Evolutionary conservation across 1,140 invertebrate genomes (phyloP), one percentile per base, ranked within the genome.

Genomic region (Lepidostoma basale): DNA sequence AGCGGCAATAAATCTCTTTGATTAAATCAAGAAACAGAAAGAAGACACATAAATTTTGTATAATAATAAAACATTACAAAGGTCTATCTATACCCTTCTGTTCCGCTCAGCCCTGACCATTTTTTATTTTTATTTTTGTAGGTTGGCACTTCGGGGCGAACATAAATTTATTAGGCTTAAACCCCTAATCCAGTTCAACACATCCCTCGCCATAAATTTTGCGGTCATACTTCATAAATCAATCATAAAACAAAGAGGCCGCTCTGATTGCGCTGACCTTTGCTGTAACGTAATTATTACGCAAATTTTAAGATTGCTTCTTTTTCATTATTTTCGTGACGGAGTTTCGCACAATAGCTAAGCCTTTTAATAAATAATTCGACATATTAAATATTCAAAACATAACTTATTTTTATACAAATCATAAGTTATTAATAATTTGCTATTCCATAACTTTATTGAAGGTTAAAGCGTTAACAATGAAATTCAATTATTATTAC

Each of bases 1-100:
- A 54, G 67, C 6, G 47, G 47, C 44, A 49, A 72, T 72, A 72
- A 72, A 72, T 72, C 70, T 68, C 44, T 65, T 66, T 72, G 70
- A 72, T 72, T 72, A 72, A 69, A 72, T 72, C 70, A 72, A 72
- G 70, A 72, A 72, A 72, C 66, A 67, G 70, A 72, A 66, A 66
- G 70, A 72, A 72, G 69, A 68, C 70, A 68, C 66, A 72, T 69
- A 68, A 68, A 72, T 72, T 68, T 65, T 44, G 67, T 68, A 69
- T 68, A 72, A 69, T 72, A 72, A 72, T 72, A 72, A 68, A 66
- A 72, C 45, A 40, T 28, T 62, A 68, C 39, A 63, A 49, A 63
- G 45, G 45, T 64, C 25, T 23, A 18, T 56, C 26, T 22, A 39
- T 60, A 49, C 63, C 63, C 63, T 66, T 66, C 49, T 66, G 49